A percentile compares a stretch with the other conserved stretches of the same genome.
Conservation (phyloP, 1,140 invertebrate species). For the Papilio glaucus region DNA sequence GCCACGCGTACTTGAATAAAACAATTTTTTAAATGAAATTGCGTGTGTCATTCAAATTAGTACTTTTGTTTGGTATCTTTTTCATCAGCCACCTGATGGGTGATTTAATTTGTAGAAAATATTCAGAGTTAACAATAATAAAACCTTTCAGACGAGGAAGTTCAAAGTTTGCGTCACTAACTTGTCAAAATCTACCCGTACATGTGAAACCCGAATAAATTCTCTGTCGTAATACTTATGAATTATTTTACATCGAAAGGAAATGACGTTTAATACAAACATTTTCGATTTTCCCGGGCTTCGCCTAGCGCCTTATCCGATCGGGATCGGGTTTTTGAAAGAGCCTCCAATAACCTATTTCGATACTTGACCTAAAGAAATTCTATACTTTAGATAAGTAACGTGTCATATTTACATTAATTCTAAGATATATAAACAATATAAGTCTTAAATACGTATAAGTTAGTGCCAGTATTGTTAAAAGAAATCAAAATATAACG, state of each 20-base stretch:
- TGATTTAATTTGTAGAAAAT: background rate
- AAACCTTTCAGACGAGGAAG: background rate
- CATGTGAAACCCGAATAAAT: background rate
- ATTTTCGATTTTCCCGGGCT: background rate
- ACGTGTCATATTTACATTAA: background rate
- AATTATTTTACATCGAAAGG: slow-evolving; percentile 1
- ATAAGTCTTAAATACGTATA: background rate
- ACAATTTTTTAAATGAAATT: background rate
- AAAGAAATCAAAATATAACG: no score
- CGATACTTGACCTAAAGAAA: slow-evolving; percentile 5
- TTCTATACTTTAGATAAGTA: background rate
- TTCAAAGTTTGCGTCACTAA: background rate
- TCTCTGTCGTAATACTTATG: background rate
- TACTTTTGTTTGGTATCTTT: no score
- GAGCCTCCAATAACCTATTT: slow-evolving; percentile 18
- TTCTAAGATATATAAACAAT: background rate
- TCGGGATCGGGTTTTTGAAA: background rate
- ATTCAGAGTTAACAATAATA: background rate
- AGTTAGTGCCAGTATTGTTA: no score
- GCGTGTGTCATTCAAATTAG: background rate
- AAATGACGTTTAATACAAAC: slow-evolving; percentile 9
- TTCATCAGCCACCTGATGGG: no score
- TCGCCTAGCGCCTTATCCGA: slow-evolving; percentile 1
- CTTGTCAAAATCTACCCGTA: background rate
- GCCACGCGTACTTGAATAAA: background rate